Conservation (phyloP, 2,888 invertebrate genomes). For the Ectemnius cavifrons region DNA sequence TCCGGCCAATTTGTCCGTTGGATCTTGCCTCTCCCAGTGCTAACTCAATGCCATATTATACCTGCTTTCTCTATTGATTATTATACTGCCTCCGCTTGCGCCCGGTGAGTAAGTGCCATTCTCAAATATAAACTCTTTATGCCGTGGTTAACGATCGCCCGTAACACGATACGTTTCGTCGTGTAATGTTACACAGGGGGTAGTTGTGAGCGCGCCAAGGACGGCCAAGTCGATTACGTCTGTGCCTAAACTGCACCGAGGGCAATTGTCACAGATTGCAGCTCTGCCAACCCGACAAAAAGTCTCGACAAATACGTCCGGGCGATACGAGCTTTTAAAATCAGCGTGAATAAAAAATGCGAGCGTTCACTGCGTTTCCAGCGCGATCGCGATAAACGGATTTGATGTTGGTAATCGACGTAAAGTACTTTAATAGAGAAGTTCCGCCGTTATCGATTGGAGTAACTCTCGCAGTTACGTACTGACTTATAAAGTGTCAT, state of each 20-base stretch:
- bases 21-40: conserved; percentile 35
- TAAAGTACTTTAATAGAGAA: conserved; percentile 7
- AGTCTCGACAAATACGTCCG: no score
- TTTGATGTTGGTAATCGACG: background rate
- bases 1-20: conserved; percentile 55
- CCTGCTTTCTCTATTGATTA: conserved; percentile 38
- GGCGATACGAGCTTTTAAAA: no score
- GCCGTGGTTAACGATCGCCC: conserved; percentile 71
- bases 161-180: conserved; percentile 74
- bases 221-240: conserved; percentile 70
- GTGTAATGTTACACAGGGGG: conserved; percentile 69
- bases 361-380: no score
- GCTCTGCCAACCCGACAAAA: background rate
- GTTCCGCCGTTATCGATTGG: conserved; percentile 31
- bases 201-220: conserved; percentile 62
- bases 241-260: conserved; percentile 28
- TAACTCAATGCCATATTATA: conserved; percentile 59
- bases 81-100: conserved; percentile 22
- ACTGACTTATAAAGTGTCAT: conserved; percentile 69
- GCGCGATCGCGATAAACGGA: no score
- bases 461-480: conserved; percentile 49
- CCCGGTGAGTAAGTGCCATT: conserved; percentile 56
- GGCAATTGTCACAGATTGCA: conserved; percentile 39
- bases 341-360: no score
- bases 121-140: conserved; percentile 65